Evolutionary conservation across 92 coral and sea anemone species (phyloP).

Genomic region (Epizoanthus illoricatus): DNA sequence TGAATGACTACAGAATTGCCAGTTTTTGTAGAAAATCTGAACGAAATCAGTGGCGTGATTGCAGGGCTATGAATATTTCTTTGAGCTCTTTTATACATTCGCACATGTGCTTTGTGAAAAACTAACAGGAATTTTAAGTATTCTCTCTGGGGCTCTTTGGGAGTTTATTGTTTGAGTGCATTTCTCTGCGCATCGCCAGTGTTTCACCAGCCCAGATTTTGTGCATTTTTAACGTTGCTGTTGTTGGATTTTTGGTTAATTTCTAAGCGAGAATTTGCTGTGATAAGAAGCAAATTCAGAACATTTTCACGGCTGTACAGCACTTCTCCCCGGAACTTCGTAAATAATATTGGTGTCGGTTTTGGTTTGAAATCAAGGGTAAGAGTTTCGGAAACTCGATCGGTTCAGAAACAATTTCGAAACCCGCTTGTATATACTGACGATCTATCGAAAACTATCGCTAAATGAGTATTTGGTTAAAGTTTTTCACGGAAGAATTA

Average conservation of each 20-base stretch:
- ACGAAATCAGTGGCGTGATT: slow-evolving; percentile 39
- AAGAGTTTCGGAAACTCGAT: background rate
- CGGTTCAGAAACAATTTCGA: background rate
- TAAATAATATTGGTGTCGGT: background rate
- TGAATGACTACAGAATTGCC: background rate
- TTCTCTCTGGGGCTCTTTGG: slow-evolving; percentile 16
- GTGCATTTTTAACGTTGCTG: background rate
- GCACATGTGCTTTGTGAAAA: slow-evolving; percentile 33
- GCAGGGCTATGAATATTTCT: slow-evolving; percentile 28
- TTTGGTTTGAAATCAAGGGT: background rate
- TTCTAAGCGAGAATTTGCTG: background rate
- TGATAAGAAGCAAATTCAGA: slow-evolving; percentile 1
- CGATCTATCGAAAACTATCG: background rate
- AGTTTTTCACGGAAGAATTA: background rate
- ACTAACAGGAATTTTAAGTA: slow-evolving; percentile 25
- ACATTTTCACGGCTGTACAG: background rate
- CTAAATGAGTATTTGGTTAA: background rate
- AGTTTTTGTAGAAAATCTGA: slow-evolving; percentile 7
- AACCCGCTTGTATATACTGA: background rate
- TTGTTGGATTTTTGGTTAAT: slow-evolving; percentile 8
- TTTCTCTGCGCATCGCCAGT: background rate
- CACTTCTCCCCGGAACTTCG: background rate
- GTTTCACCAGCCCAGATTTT: background rate
- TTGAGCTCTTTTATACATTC: slow-evolving; percentile 1
- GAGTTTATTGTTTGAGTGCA: background rate